phyloP scores from a whole-genome alignment of 1,140 invertebrate genomes.

The Lordiphosa collinella region DNA sequence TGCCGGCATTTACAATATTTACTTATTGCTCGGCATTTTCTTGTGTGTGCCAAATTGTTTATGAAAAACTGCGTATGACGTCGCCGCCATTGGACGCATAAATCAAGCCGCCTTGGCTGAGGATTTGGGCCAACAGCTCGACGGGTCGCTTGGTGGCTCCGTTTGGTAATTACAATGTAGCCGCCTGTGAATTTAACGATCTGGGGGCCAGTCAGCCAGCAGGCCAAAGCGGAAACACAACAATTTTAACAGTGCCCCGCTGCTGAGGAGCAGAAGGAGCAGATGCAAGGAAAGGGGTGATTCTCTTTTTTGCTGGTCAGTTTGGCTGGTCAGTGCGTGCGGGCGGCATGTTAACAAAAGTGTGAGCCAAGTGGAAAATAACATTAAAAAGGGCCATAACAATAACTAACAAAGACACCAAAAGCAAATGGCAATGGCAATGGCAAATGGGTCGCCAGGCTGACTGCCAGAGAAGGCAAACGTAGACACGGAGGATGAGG shows the following conservation, averaged over 20 bases:
- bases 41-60: constrained; percentile 76
- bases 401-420: constrained; percentile 78
- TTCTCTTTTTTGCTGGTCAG: constrained; percentile 35
- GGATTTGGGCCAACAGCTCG: constrained; percentile 68
- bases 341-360: constrained; percentile 71
- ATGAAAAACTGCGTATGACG: constrained; percentile 76
- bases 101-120: constrained; percentile 66
- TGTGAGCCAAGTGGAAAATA: constrained; percentile 78
- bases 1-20: constrained; percentile 76
- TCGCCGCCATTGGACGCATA: constrained; percentile 61
- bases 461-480: constrained; percentile 31
- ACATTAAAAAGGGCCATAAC: constrained; percentile 76
- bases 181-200: constrained; percentile 76
- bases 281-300: constrained; percentile 29
- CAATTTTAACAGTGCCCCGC: constrained; percentile 28
- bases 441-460: constrained; percentile 18
- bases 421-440: constrained; percentile 71
- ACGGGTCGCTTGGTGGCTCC: constrained; percentile 32
- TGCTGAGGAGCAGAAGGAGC: constrained; percentile 5
- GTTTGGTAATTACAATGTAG: constrained; percentile 72
- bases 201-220: constrained; percentile 30
- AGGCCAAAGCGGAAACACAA: constrained; percentile 58
- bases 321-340: constrained; percentile 37
- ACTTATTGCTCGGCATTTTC: constrained; percentile 50
- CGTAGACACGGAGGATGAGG: constrained; percentile 6